These are phyloP conservation scores for Epizoanthus stellaris DNA, from an alignment of 92 coral and sea anemone genomes.

Conservation along the genomic window DNA sequence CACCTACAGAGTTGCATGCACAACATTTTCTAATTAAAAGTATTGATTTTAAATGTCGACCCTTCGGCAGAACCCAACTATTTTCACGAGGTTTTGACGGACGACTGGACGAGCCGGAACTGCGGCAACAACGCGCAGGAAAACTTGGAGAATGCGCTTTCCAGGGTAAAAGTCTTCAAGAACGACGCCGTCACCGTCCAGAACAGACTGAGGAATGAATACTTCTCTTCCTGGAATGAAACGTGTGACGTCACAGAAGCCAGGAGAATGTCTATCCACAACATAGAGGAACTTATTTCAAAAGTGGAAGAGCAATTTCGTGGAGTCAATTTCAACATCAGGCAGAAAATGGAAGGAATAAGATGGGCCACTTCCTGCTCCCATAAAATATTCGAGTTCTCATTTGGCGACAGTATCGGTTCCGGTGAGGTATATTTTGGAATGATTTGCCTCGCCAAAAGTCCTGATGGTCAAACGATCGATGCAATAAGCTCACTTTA, in stretches of 20 bases:
- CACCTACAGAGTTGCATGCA: too few species aligned
- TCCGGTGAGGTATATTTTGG: slow-evolving; percentile 65
- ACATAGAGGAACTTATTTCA: slow-evolving; percentile 45
- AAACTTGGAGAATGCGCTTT: slow-evolving; percentile 45
- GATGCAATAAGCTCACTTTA: slow-evolving; percentile 65
- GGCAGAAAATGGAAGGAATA: slow-evolving; percentile 50
- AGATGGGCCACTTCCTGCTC: slow-evolving; percentile 59
- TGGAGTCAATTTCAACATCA: slow-evolving; percentile 57
- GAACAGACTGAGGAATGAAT: slow-evolving; percentile 46
- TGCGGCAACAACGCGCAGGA: slow-evolving; percentile 35
- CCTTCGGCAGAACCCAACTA: slow-evolving; percentile 50
- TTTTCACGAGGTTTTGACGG: slow-evolving; percentile 48
- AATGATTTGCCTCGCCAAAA: slow-evolving; percentile 64
- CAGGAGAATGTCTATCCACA: slow-evolving; percentile 41
- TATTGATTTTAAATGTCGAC: too few species aligned
- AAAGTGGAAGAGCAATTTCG: slow-evolving; percentile 53
- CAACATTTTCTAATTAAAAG: too few species aligned
- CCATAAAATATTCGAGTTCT: slow-evolving; percentile 61
- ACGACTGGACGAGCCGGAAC: neutral
- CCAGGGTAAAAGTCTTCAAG: slow-evolving; percentile 61
- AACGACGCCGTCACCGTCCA: slow-evolving; percentile 45
- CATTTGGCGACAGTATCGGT: slow-evolving; percentile 59
- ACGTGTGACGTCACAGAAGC: slow-evolving; percentile 62
- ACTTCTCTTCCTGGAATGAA: slow-evolving; percentile 58
- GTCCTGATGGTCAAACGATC: slow-evolving; percentile 65